Evolutionary conservation across 2,797 vertebrate genomes (phyloP).

Genomic region (Scleropages formosus): DNA sequence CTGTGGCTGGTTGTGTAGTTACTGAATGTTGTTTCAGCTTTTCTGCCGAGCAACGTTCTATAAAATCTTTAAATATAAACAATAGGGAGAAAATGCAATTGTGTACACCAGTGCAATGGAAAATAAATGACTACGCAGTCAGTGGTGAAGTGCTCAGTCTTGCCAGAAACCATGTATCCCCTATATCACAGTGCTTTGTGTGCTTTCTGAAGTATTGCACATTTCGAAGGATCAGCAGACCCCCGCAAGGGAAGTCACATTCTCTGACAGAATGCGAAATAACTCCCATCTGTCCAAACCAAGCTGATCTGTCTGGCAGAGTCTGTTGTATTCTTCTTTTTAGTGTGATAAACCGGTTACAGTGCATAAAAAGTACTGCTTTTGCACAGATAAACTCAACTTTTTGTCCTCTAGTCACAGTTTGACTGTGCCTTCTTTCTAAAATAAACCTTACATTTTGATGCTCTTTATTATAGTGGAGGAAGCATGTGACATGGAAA

Average conservation of each 20-base stretch:
- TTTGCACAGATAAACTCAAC: background rate
- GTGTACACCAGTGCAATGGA: conserved; percentile 68
- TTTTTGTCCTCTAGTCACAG: background rate
- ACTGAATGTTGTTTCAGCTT: conserved; percentile 58
- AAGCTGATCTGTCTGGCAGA: background rate
- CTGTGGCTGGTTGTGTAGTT: background rate
- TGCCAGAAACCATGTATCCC: conserved; percentile 41
- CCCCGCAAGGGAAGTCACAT: background rate
- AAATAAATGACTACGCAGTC: conserved; percentile 56
- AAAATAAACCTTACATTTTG: background rate
- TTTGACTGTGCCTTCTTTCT: background rate
- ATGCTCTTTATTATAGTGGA: too few species aligned
- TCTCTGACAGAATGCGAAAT: background rate
- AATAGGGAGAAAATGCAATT: conserved; percentile 70
- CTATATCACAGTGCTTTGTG: background rate
- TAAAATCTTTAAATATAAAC: conserved; percentile 77
- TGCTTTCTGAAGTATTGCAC: conserved; percentile 1
- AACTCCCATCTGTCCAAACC: background rate
- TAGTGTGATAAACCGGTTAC: background rate
- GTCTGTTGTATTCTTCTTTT: background rate
- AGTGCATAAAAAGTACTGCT: background rate
- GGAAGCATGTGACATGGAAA: too few species aligned
- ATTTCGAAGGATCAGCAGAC: background rate
- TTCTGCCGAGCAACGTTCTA: conserved; percentile 74
- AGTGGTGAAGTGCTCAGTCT: conserved; percentile 47